A percentile compares a stretch with the other conserved stretches of the same genome.
Evolutionary conservation across 2,797 vertebrate genomes (phyloP).

Genomic region (Smutsia gigantea): DNA sequence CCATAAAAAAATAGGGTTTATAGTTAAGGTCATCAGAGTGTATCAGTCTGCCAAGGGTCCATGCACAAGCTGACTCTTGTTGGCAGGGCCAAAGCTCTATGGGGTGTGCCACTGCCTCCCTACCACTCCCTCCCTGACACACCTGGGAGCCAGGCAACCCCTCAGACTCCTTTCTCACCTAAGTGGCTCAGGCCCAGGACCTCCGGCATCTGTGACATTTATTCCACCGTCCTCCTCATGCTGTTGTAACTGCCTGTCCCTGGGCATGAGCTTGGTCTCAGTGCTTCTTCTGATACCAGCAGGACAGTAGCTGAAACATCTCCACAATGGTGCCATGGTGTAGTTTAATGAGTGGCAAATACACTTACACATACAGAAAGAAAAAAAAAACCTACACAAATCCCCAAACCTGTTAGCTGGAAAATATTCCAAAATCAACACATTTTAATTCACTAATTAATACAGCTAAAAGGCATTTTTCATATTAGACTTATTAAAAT

Average conservation of each 20-base stretch:
- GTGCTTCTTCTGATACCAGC: background rate
- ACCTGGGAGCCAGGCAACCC: background rate
- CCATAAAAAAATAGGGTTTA: background rate
- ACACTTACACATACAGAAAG: conserved; percentile 71
- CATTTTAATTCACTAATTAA: conserved; percentile 88
- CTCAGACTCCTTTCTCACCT: background rate
- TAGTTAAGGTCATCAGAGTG: accelerated
- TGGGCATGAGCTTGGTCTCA: accelerated
- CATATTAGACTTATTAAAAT: conserved; percentile 85
- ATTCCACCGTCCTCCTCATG: accelerated
- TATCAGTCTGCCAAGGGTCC: accelerated
- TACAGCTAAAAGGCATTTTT: conserved; percentile 87
- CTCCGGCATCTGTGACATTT: background rate
- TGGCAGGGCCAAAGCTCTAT: no score
- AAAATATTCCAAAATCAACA: conserved; percentile 86
- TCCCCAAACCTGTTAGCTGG: conserved; percentile 81
- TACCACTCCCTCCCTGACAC: accelerated
- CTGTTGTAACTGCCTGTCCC: accelerated
- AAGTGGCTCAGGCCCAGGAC: background rate
- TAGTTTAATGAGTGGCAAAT: conserved; percentile 64
- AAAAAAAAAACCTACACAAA: background rate
- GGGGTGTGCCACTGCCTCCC: accelerated
- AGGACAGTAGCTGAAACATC: background rate
- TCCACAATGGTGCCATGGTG: background rate
- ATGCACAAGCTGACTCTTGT: no score